Percentiles rank a stretch among this genome's conserved stretches.
Conservation (phyloP, 2,888 invertebrate genomes). For the Orgyia antiqua region DNA sequence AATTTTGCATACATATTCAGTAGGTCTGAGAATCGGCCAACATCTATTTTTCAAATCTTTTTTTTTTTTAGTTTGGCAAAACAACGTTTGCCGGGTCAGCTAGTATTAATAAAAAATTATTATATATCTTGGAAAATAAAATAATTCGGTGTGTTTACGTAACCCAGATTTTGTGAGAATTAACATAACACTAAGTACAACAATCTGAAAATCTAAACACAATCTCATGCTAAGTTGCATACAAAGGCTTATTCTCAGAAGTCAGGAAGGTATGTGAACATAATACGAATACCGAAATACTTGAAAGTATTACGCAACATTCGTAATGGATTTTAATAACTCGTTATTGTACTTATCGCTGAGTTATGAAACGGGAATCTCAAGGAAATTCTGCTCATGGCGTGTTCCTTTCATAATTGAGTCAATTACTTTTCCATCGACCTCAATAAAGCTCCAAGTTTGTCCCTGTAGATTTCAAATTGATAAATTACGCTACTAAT, state of each 20-base stretch:
- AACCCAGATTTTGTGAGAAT: background rate
- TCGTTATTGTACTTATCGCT: slow-evolving; percentile 11
- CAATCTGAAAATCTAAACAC: slow-evolving; percentile 1
- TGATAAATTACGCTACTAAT: too few relatives aligned
- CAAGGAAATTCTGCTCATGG: slow-evolving; percentile 11
- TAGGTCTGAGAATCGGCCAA: too few relatives aligned
- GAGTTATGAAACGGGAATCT: slow-evolving; percentile 12
- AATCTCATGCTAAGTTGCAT: slow-evolving; percentile 12
- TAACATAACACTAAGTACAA: background rate
- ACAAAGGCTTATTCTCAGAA: slow-evolving; percentile 11
- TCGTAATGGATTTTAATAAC: slow-evolving; percentile 14
- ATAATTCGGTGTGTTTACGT: background rate
- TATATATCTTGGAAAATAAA: background rate
- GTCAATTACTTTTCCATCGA: slow-evolving; percentile 48
- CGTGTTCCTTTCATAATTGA: slow-evolving; percentile 21
- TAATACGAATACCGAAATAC: slow-evolving; percentile 13
- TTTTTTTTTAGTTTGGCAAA: too few relatives aligned
- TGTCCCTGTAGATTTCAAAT: slow-evolving; percentile 11
- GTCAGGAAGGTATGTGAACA: slow-evolving; percentile 10
- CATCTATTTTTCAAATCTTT: too few relatives aligned
- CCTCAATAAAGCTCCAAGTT: slow-evolving; percentile 25
- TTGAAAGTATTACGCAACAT: slow-evolving; percentile 12
- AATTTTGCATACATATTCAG: too few relatives aligned
- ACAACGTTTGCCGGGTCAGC: too few relatives aligned
- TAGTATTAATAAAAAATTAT: too few relatives aligned